Evolutionary conservation across 2,888 invertebrate species (phyloP).

Genomic region (Cancer borealis): DNA sequence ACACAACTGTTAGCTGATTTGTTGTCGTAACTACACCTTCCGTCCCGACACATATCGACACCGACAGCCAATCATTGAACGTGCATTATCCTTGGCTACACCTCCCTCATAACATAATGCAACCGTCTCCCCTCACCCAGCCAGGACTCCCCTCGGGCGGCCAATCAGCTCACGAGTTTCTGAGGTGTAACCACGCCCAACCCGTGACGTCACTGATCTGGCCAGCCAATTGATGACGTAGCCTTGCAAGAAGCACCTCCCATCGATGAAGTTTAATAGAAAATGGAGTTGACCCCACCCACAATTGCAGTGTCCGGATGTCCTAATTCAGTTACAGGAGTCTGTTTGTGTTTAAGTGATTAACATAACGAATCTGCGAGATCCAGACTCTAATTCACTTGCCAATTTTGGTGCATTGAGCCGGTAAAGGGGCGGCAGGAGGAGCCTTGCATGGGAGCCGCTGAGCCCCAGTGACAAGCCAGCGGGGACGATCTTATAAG

Average conservation of each 20-base stretch:
- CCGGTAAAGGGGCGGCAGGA: slow-evolving; percentile 41
- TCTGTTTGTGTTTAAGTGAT: slow-evolving; percentile 75
- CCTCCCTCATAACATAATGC: slow-evolving; percentile 73
- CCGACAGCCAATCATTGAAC: slow-evolving; percentile 74
- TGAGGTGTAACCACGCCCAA: slow-evolving; percentile 49
- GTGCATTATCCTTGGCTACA: slow-evolving; percentile 75
- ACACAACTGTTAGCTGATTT: slow-evolving; percentile 75
- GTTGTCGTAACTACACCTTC: slow-evolving; percentile 75
- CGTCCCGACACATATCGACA: slow-evolving; percentile 75
- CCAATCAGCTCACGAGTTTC: slow-evolving; percentile 62
- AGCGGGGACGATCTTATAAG: background rate
- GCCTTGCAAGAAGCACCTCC: slow-evolving; percentile 53
- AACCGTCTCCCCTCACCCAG: slow-evolving; percentile 66
- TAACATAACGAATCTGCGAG: slow-evolving; percentile 73
- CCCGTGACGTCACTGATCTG: slow-evolving; percentile 42
- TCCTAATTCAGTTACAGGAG: slow-evolving; percentile 74
- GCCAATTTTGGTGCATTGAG: slow-evolving; percentile 67
- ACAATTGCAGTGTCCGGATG: slow-evolving; percentile 64
- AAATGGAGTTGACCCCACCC: slow-evolving; percentile 73
- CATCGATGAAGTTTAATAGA: slow-evolving; percentile 63
- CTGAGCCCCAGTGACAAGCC: background rate
- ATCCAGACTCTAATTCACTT: slow-evolving; percentile 69
- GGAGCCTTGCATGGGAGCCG: background rate
- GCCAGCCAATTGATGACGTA: slow-evolving; percentile 11
- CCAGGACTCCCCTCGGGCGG: slow-evolving; percentile 47